Evolutionary conservation across 2,888 invertebrate genomes (phyloP).

Genomic region (Meta bourneti): DNA sequence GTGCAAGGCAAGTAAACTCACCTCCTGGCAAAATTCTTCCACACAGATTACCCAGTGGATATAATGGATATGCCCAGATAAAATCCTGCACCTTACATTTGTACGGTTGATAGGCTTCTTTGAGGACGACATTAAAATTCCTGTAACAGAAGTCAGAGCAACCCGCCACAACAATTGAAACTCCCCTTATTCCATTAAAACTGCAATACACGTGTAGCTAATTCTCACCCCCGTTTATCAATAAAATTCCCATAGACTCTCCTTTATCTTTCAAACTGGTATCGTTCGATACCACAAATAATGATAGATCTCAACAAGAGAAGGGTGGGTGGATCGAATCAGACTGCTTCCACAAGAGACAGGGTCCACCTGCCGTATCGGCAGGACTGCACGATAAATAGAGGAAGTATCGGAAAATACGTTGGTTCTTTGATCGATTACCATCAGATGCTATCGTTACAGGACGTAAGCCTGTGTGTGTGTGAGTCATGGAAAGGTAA

Average conservation of each 20-base stretch:
- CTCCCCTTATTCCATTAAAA: not conserved
- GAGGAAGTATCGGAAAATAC: constrained; percentile 59
- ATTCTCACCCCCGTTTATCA: not conserved
- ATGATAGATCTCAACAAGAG: constrained; percentile 54
- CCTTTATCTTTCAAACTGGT: constrained; percentile 16
- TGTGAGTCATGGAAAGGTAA: constrained; percentile 39
- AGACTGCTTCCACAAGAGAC: not conserved
- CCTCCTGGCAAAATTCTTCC: too few species aligned
- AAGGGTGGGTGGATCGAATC: constrained; percentile 31
- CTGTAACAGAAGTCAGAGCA: not conserved
- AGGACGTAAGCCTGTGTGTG: not conserved
- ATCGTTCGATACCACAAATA: constrained; percentile 53
- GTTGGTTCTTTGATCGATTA: constrained; percentile 53
- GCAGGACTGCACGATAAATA: constrained; percentile 43
- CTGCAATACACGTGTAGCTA: not conserved
- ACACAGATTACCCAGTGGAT: too few species aligned
- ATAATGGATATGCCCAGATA: too few species aligned
- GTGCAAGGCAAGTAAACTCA: too few species aligned
- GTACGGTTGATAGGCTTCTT: too few species aligned
- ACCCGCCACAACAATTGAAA: not conserved
- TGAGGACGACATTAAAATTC: too few species aligned
- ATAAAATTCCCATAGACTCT: constrained; percentile 13
- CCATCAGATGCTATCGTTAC: constrained; percentile 48
- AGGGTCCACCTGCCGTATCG: constrained; percentile 60
- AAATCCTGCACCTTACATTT: too few species aligned